These are phyloP conservation scores for Calliopum simillimum DNA, from an alignment of 2,888 invertebrate species.

Conservation along the genomic window DNA sequence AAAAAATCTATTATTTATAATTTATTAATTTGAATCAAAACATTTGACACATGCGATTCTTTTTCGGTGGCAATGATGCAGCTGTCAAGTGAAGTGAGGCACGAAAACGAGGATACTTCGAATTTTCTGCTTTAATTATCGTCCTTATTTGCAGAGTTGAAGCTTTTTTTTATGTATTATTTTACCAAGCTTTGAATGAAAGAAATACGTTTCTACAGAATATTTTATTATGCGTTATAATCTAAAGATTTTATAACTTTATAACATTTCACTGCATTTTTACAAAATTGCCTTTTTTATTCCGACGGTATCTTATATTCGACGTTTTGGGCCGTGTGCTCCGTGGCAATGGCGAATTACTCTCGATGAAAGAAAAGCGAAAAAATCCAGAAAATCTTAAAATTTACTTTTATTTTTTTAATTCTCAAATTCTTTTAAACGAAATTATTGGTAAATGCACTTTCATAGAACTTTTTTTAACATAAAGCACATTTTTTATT, in stretches of 20 bases:
- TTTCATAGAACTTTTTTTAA: background rate
- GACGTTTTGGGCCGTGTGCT: constrained; percentile 3
- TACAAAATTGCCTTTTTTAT: background rate
- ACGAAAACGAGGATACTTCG: background rate
- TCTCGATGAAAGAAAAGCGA: background rate
- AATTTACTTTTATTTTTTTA: background rate
- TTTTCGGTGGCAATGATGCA: background rate
- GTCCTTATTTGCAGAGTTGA: no score
- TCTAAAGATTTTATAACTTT: background rate
- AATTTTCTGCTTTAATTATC: background rate
- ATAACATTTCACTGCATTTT: background rate
- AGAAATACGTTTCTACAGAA: background rate
- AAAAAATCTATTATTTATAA: background rate
- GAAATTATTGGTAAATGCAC: background rate
- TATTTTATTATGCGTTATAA: background rate
- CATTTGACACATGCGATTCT: background rate
- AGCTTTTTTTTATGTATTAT: no score
- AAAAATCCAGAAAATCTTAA: background rate
- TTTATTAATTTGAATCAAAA: background rate
- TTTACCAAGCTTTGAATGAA: no score
- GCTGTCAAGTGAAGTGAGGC: background rate
- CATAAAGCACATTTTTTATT: background rate
- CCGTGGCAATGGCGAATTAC: constrained; percentile 19
- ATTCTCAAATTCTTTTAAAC: background rate
- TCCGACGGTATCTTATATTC: background rate